Evolutionary conservation across 2,113 vertebrate species (phyloP).

Genomic region (Ahaetulla prasina): DNA sequence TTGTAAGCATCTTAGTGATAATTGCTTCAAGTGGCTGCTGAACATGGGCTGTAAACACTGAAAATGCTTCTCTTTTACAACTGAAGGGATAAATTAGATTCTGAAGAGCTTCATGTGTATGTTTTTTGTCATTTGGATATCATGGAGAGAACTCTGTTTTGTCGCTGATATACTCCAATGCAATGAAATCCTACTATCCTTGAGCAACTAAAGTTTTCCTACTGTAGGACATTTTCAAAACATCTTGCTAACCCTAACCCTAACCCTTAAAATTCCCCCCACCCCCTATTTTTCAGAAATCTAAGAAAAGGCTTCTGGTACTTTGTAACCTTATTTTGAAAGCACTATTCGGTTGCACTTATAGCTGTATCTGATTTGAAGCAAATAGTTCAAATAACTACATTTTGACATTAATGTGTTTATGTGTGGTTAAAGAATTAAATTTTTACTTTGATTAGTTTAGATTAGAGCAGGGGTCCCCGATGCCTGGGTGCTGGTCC

Average conservation of each 20-base stretch:
- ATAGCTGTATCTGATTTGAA: background rate
- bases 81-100: constrained; percentile 16
- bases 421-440: background rate
- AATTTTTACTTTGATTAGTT: background rate
- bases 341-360: background rate
- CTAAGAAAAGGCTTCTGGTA: background rate
- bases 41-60: background rate
- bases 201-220: background rate
- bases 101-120: background rate
- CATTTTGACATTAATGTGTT: background rate
- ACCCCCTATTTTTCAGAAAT: background rate
- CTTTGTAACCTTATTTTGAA: background rate
- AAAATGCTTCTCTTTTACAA: constrained; percentile 10
- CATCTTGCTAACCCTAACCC: background rate
- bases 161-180: background rate
- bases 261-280: background rate
- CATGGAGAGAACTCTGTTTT: constrained; percentile 6
- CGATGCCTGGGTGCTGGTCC: too few relatives aligned
- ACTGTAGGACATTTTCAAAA: background rate
- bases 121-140: background rate
- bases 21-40: constrained; percentile 14
- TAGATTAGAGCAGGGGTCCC: too few relatives aligned
- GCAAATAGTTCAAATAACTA: background rate
- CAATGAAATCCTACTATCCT: background rate
- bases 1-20: constrained; percentile 15